Evolutionary conservation across 2,113 vertebrate genomes (phyloP), one percentile per base, ranked within the genome.

Genomic region (Sander vitreus): DNA sequence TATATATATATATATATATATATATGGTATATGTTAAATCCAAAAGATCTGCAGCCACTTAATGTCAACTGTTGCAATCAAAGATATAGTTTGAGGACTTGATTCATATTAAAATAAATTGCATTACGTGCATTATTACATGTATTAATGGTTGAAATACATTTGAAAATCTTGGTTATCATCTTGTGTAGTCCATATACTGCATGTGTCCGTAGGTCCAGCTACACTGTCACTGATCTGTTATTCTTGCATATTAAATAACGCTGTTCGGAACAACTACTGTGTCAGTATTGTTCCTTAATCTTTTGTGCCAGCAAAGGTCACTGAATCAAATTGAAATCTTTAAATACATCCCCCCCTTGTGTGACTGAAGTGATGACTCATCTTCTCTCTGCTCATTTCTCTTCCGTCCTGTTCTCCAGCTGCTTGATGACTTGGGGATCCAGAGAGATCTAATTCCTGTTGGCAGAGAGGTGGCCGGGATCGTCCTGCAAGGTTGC

Each of bases 381-480:
- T 73, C 12, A 1, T 60, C 63, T n/a, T 13, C 27, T 1, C 21
- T 58, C 33, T 2, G 4, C 27, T 21, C 33, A 1, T 39, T 39
- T 39, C 13, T 15, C 14, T 0, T 71, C 48, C 73, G 3, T 70
- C 62, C 36, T 30, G 10, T 6, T 1, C 11, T 87, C 30, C 87
- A 99, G 98, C 90, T 99, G 78, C 91, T 97, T 51, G 88, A 90
- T 66, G 97, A 98, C 73, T 67, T 98, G 36, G 96, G 97, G 76
- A 78, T 96, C 71, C 92, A 95, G 79, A 96, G 91, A 82, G 96
- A 97, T 30, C 88, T 95, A 1, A 84, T 97, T 63, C 97, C 98
- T 64, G 96, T 98, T 23, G 98, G 98, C 70, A 94, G 98, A 89
- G 98, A 99, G 93, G 92, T 99, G 82, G 95, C 96, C 12, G 98